phyloP scores from a whole-genome alignment of 2,113 vertebrate species.

The Elgaria multicarinata region DNA sequence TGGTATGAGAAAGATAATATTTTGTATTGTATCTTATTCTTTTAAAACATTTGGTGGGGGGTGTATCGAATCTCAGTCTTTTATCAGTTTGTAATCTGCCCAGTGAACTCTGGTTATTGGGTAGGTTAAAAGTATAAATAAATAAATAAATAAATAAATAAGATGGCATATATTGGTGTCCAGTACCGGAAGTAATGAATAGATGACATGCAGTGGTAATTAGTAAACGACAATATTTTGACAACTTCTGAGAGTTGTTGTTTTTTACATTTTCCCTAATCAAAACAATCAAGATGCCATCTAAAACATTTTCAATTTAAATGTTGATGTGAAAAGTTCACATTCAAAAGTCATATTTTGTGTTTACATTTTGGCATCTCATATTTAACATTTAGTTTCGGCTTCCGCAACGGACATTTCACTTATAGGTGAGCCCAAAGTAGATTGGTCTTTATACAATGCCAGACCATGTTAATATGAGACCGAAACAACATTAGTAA shows the following conservation, averaged over 20 bases:
- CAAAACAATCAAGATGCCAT: background rate
- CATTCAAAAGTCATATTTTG: background rate
- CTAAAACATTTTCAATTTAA: background rate
- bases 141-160: background rate
- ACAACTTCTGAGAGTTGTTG: background rate
- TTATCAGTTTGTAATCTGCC: too few relatives aligned
- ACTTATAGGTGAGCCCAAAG: background rate
- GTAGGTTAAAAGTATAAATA: too few relatives aligned
- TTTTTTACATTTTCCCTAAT: background rate
- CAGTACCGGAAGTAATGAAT: background rate
- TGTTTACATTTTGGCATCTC: too few relatives aligned
- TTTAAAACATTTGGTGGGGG: too few relatives aligned
- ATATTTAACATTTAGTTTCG: background rate
- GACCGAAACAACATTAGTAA: background rate
- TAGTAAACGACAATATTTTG: background rate
- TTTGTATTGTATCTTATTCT: too few relatives aligned
- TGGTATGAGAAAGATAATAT: background rate
- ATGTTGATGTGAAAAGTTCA: background rate
- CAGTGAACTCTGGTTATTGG: too few relatives aligned
- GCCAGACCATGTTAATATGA: background rate
- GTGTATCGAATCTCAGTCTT: too few relatives aligned
- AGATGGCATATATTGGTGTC: background rate
- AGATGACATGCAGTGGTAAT: background rate
- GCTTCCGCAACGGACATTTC: background rate
- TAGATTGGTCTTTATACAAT: background rate